phyloP scores from a whole-genome alignment of 1,140 invertebrate species.

The Melitaea cinxia region DNA sequence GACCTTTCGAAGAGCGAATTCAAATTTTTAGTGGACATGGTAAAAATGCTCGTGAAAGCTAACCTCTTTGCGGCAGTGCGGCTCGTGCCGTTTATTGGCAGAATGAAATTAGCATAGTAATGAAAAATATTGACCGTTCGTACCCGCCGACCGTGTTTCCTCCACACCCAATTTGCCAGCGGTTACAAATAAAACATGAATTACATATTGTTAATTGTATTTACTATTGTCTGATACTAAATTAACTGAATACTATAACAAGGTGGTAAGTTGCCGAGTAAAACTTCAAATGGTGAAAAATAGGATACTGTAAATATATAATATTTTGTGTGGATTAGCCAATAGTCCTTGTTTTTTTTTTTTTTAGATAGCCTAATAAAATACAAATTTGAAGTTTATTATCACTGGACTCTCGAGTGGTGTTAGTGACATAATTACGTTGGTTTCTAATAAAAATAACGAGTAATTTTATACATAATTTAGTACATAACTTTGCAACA shows the following conservation, averaged over 20 bases:
- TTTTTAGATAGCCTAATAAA: no score
- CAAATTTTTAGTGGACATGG: conserved; percentile 70
- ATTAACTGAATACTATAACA: background rate
- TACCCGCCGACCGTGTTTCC: conserved; percentile 40
- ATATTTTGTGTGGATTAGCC: no score
- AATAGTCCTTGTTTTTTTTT: no score
- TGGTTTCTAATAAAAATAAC: no score
- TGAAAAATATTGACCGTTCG: conserved; percentile 75
- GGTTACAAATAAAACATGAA: conserved; percentile 56
- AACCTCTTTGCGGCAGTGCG: conserved; percentile 67
- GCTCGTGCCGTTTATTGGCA: conserved; percentile 67
- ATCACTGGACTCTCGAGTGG: no score
- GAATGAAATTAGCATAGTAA: conserved; percentile 80
- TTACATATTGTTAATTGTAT: conserved; percentile 26
- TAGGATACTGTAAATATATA: background rate
- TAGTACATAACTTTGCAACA: no score
- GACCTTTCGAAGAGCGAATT: conserved; percentile 67
- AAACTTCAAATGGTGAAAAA: background rate
- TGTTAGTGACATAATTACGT: no score
- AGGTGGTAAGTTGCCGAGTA: background rate
- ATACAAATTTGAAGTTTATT: no score
- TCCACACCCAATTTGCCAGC: conserved; percentile 62
- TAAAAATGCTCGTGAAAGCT: conserved; percentile 68
- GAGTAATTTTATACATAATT: no score
- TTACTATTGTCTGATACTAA: background rate